Percentiles rank a stretch among this genome's conserved stretches.
phyloP scores from a whole-genome alignment of 2,888 invertebrate genomes.

The Xestia xanthographa region DNA sequence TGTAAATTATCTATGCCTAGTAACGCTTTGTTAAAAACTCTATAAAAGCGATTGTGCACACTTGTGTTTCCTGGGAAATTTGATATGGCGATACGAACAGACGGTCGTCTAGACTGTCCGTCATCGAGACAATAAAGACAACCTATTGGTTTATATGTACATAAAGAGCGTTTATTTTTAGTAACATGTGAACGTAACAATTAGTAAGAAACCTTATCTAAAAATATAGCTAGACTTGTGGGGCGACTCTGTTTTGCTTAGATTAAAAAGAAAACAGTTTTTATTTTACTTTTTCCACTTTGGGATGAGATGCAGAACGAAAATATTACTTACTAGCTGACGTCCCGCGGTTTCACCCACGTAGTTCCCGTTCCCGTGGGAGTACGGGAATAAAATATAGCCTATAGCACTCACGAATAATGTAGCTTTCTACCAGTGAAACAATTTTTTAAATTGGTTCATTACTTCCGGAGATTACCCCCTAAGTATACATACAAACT shows the following conservation, averaged over 20 bases:
- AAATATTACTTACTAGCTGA: too few species aligned
- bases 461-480: too few species aligned
- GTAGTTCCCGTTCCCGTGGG: too few species aligned
- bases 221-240: slow-evolving; percentile 48
- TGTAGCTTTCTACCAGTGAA: too few species aligned
- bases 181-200: slow-evolving; percentile 76
- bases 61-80: slow-evolving; percentile 67
- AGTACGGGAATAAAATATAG: too few species aligned
- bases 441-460: too few species aligned
- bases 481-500: too few species aligned
- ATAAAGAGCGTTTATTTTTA: slow-evolving; percentile 73
- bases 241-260: slow-evolving; percentile 13
- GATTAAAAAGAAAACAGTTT: too few species aligned
- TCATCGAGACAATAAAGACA: slow-evolving; percentile 72
- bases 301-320: too few species aligned
- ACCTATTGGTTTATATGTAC: slow-evolving; percentile 58
- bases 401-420: too few species aligned
- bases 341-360: too few species aligned
- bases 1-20: slow-evolving; percentile 54
- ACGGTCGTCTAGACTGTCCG: slow-evolving; percentile 71
- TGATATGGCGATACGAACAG: slow-evolving; percentile 58
- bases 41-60: slow-evolving; percentile 64
- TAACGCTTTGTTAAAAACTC: slow-evolving; percentile 58
- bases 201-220: slow-evolving; percentile 66
- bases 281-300: neutral